Evolutionary conservation across 2,888 invertebrate genomes (phyloP), one percentile per base, ranked within the genome.

Genomic region (Dione juno): DNA sequence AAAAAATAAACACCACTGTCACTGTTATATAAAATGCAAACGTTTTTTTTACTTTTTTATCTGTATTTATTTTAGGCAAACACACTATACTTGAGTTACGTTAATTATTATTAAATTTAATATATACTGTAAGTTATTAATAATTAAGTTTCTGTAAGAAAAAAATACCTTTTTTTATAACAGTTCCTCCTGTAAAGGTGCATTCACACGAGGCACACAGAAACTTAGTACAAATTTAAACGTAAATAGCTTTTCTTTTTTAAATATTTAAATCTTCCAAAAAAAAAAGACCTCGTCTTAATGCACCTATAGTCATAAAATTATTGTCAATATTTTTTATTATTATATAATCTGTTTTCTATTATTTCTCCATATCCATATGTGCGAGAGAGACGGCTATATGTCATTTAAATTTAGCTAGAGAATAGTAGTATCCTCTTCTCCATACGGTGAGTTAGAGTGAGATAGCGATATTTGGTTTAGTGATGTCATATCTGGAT

Each of bases 161-260:
- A n/a, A 10, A 11, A n/a, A 35, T 3, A 14, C 13, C 1, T 37
- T 54, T 54, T 54, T 37, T 16, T 1, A n/a, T n/a, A 14, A 16
- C 1, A 53, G 43, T 59, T 50, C 40, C n/a, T 43, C 35, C 41
- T 72, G 63, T 69, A 58, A 52, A 16, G 41, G 43, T 40, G 59
- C 58, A 21, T 66, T 61, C 41, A 59, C 50, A 61, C 35, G 57
- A 58, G 45, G n/a, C 1, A 10, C 10, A n/a, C n/a, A n/a, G 9
- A 21, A 28, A 16, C 14, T 14, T 45, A 14, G 48, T 67, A 21
- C 19, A 67, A 65, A 53, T 16, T 37, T 6, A n/a, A 11, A 41
- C 41, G n/a, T n/a, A n/a, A 28, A 28, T 28, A 28, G 3, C 11
- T 21, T 28, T 28, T 13, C 21, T 21, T 21, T 21, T 13, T 52